Evolutionary conservation across 2,888 invertebrate genomes (phyloP), one percentile per base, ranked within the genome.

Genomic region (Steromphala cineraria): DNA sequence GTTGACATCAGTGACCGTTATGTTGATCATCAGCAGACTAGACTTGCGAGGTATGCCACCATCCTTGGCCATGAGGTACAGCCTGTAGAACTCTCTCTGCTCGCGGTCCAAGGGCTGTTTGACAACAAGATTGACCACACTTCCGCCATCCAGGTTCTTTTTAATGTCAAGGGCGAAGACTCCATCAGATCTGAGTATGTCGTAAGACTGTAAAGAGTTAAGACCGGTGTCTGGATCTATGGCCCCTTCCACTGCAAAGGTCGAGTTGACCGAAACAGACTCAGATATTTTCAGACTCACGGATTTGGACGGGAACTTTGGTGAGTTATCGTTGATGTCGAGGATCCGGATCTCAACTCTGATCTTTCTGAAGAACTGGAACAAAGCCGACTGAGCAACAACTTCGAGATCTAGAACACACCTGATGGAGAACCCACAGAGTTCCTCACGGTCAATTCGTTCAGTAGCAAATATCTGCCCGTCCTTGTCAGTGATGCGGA

Each of bases 401-500:
- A 84, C 40, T 80, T 85, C 80, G 17, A 85, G 74, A 13, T 75
- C 53, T n/a, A 85, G 77, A n/a, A 74, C 46, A 75, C 83, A 83
- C 19, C 77, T 56, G n/a, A 56, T 53, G 2, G 80, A 77, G 75
- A 82, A 85, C 4, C 80, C 81, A 75, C 85, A 85, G 15, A 84
- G 36, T 5, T 46, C 28, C 77, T 85, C 85, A 52, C 85, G 71
- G 80, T 85, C 84, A 24, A 85, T 40, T 19, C 53, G 71, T 17
- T 78, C 77, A 17, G 87, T 83, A 5, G 98, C 98, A 24, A 67
- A 82, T 46, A 98, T 96, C 93, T 97, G 96, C 21, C 98, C 98
- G 13, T 96, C 96, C 19, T 95, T 95, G 8, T 96, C 95, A 92
- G 98, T 97, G 84, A 98, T 94, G 53, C 95, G 94, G 93, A 98